Base-by-base conservation (phyloP, 2,888 invertebrate species). In the Mythimna loreyi region DNA sequence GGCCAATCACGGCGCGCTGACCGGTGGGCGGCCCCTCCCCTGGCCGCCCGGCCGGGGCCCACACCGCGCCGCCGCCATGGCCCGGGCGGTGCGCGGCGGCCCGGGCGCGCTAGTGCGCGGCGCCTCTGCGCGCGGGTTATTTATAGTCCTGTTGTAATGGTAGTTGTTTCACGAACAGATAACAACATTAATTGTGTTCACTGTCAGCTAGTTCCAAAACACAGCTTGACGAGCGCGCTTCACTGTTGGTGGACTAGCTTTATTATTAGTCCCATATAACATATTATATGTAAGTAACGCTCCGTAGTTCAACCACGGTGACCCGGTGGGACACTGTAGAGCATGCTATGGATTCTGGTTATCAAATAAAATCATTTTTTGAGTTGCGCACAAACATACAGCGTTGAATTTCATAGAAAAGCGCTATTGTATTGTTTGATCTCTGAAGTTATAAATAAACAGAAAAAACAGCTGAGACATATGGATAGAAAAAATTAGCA, bases 1-100 rank as follows among this genome's bases (percentile, higher is more conserved):
- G 63, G 70, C 68, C 65, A 73, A 71, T 72, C 64, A 60, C 72
- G 72, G 69, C 76, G 79, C 80, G 76, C 70, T 76, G 86, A 79
- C 75, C 75, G 75, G 64, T 78, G 78, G 77, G 81, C 73, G 73
- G 80, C 68, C 78, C 69, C 83, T 74, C 71, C 67, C 71, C 62
- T 75, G 72, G 67, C 75, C 78, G 70, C 74, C 72, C 43, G 73
- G 75, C 72, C 40, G 2, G 40, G 16, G 40, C 79, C 85, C 52
- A 55, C 28, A 28, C 55, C 64, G 71, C 72, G 9, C 36, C 21
- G 28, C 50, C 16, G n/a, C 30, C 19, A 19, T 28, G 28, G 52
- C 52, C 9, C 28, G 19, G 2, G 28, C 33, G 50, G 19, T 16
- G 19, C 36, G 8, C 33, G 19, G 40, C 49, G 11, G 4, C 52